A percentile compares a stretch with the other conserved stretches of the same genome.
phyloP scores from a whole-genome alignment of 2,113 vertebrate species.

The Nansenia antarctica region DNA sequence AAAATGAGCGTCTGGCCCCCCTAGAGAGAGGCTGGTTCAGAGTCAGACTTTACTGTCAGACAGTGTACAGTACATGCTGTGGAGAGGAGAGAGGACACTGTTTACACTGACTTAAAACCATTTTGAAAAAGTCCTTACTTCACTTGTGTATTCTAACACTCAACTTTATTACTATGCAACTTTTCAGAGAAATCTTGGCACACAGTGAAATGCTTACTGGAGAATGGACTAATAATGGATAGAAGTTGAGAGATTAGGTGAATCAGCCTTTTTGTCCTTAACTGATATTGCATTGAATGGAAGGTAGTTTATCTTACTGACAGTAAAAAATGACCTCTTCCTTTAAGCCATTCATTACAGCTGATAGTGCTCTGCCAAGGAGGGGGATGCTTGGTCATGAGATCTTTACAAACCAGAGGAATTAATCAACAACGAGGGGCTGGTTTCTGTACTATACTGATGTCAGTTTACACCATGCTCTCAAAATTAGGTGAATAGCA shows the following conservation, averaged over 20 bases:
- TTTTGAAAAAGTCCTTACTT: no score
- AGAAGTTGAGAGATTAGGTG: slow-evolving; percentile 26
- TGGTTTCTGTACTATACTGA: not conserved
- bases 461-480: not conserved
- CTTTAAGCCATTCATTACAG: slow-evolving; percentile 45
- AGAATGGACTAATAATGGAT: slow-evolving; percentile 47
- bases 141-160: no score
- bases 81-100: not conserved
- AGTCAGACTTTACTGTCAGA: not conserved
- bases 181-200: no score
- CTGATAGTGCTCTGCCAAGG: slow-evolving; percentile 14
- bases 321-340: slow-evolving; percentile 48
- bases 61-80: not conserved
- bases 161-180: no score
- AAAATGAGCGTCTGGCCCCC: not conserved
- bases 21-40: not conserved
- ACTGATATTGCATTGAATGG: slow-evolving; percentile 24
- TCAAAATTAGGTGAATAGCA: no score
- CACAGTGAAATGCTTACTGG: slow-evolving; percentile 27
- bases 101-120: not conserved
- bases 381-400: slow-evolving; percentile 36
- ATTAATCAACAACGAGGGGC: not conserved
- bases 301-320: slow-evolving; percentile 41
- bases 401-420: slow-evolving; percentile 29
- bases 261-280: slow-evolving; percentile 43